Evolutionary conservation across 2,888 invertebrate genomes (phyloP), one percentile per base, ranked within the genome.

Genomic region (Capitulum mitella): DNA sequence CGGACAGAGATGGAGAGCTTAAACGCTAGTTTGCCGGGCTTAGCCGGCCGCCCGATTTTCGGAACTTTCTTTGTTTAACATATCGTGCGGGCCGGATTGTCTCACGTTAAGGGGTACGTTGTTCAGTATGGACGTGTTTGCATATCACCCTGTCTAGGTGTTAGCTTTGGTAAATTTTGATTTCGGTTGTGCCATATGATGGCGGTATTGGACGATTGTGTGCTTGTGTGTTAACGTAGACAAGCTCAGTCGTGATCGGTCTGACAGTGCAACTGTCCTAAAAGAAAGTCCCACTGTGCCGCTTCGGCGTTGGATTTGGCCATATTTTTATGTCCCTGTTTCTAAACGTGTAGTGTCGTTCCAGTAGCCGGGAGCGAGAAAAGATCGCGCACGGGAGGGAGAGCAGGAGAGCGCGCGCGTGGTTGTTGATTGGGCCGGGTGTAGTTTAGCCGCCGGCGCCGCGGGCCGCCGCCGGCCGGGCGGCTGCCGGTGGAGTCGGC

Each of bases 401-500:
- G 77, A 37, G 64, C 74, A 10, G 76, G 32, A 48, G 37, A 78
- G 26, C 37, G 75, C 34, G 78, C 78, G 51, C 34, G 78, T 22
- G 46, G 32, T 43, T 10, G 46, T 82, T 85, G 75, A 80, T 80
- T 26, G 81, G 80, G 64, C 79, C 81, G 48, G 51, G 51, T 51
- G 51, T 51, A 51, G 51, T 51, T 22, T 51, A 51, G 51, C 22
- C 19, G 51, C 51, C 12, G 16, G 51, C 51, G 51, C 19, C 22
- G 51, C 22, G 51, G 5, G 51, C 1, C 19, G 51, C 43, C 19
- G 51, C 19, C 0, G 51, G 51, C 19, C 8, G 51, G 22, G n/a
- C n/a, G n/a, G 51, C 22, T 16, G 51, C 51, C 12, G 16, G 51
- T 22, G 51, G 51, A 5, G 51, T 2, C 19, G 51, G 6, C 19